Percentiles rank a stretch among this genome's conserved stretches.
These are phyloP conservation scores for Ridgeia piscesae DNA, from an alignment of 1,140 invertebrate species.

Conservation along the genomic window DNA sequence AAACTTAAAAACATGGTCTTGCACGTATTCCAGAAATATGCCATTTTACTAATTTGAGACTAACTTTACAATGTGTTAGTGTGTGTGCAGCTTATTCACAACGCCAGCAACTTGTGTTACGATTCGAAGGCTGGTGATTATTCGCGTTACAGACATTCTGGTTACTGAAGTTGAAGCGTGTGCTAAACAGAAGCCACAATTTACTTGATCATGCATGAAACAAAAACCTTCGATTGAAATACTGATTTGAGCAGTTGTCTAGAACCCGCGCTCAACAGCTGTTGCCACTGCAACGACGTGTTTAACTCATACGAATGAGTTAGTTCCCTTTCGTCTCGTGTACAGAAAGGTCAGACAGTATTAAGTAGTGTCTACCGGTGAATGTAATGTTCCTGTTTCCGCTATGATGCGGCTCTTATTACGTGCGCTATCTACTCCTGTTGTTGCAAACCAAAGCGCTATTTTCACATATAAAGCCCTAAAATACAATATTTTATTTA, in stretches of 20 bases:
- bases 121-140: not conserved
- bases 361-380: too few species aligned
- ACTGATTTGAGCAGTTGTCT: not conserved
- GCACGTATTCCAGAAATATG: not conserved
- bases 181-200: not conserved
- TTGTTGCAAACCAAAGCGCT: too few species aligned
- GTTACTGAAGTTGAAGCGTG: not conserved
- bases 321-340: too few species aligned
- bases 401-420: too few species aligned
- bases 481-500: too few species aligned
- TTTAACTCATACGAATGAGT: too few species aligned
- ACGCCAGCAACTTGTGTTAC: not conserved
- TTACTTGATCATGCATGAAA: not conserved
- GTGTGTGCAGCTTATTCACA: not conserved
- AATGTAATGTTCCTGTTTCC: too few species aligned
- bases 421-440: too few species aligned
- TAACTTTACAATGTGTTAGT: not conserved
- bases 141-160: not conserved
- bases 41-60: not conserved
- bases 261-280: not conserved
- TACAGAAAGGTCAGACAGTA: too few species aligned
- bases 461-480: too few species aligned
- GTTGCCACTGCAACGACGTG: too few species aligned
- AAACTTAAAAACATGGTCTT: not conserved
- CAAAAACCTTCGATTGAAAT: not conserved